phyloP scores from a whole-genome alignment of 2,797 vertebrate species.

The Setipinna tenuifilis region DNA sequence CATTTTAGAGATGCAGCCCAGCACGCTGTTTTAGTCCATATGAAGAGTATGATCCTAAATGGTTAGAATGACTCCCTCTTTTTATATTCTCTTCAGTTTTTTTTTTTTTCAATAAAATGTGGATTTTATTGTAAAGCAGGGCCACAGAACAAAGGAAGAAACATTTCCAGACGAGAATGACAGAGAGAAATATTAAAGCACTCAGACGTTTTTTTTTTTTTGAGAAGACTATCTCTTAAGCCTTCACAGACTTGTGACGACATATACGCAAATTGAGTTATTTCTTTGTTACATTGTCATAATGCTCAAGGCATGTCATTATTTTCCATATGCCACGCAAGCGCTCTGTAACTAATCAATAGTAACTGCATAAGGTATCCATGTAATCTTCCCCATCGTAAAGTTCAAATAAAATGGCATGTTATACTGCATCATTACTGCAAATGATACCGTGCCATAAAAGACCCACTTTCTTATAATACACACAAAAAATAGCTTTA shows the following conservation, averaged over 20 bases:
- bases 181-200: background rate
- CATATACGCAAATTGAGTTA: background rate
- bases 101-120: background rate
- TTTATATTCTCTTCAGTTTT: conserved; percentile 9
- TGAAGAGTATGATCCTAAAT: background rate
- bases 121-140: background rate
- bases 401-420: background rate
- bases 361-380: background rate
- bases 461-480: background rate
- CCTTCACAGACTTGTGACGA: background rate
- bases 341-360: background rate
- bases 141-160: background rate
- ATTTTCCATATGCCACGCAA: background rate
- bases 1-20: conserved; percentile 35
- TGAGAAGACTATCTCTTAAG: background rate
- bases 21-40: background rate
- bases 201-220: no score
- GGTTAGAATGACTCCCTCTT: background rate
- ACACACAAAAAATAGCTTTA: background rate
- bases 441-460: background rate
- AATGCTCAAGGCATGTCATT: background rate
- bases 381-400: background rate
- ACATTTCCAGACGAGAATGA: background rate
- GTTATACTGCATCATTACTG: no score
- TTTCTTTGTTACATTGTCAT: background rate